Percentiles rank a stretch among this genome's conserved stretches.
These are phyloP conservation scores for Sebastiscus tertius DNA, from an alignment of 2,797 vertebrate species.

Conservation along the genomic window DNA sequence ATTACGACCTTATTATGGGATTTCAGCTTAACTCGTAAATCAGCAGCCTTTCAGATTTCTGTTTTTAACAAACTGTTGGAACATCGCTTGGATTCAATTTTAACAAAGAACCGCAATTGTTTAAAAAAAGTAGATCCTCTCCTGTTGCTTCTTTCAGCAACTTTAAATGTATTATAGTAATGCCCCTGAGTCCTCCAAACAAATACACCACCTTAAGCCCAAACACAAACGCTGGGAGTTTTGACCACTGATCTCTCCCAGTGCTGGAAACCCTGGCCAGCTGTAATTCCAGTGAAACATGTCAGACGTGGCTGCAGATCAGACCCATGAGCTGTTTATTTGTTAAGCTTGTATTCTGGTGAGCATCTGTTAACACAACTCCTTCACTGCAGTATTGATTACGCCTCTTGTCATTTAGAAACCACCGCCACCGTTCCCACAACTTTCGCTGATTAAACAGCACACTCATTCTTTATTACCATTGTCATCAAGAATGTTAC, in stretches of 20 bases:
- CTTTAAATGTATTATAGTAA: conserved; percentile 45
- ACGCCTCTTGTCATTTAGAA: not conserved
- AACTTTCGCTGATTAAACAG: not conserved
- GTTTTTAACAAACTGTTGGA: conserved; percentile 26
- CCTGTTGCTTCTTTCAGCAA: conserved; percentile 41
- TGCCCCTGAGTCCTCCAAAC: conserved; percentile 46
- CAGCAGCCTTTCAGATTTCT: conserved; percentile 50
- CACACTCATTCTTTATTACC: not conserved
- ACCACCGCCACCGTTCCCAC: not conserved
- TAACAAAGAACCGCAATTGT: conserved; percentile 26
- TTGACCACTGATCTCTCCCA: conserved; percentile 29
- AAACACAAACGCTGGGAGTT: conserved; percentile 48
- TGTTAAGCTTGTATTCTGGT: conserved; percentile 27
- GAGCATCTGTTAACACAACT: conserved; percentile 36
- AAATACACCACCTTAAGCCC: conserved; percentile 54
- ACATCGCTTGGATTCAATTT: conserved; percentile 37
- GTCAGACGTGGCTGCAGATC: conserved; percentile 40
- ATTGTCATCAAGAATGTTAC: conserved; percentile 1
- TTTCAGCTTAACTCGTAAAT: conserved; percentile 68
- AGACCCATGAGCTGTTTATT: conserved; percentile 44
- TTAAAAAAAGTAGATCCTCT: conserved; percentile 26
- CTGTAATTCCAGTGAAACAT: conserved; percentile 39
- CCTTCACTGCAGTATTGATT: not conserved
- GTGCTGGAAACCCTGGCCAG: conserved; percentile 4
- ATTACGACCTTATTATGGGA: conserved; percentile 72